phyloP scores from a whole-genome alignment of 2,888 invertebrate genomes.

The Lysandra coridon region DNA sequence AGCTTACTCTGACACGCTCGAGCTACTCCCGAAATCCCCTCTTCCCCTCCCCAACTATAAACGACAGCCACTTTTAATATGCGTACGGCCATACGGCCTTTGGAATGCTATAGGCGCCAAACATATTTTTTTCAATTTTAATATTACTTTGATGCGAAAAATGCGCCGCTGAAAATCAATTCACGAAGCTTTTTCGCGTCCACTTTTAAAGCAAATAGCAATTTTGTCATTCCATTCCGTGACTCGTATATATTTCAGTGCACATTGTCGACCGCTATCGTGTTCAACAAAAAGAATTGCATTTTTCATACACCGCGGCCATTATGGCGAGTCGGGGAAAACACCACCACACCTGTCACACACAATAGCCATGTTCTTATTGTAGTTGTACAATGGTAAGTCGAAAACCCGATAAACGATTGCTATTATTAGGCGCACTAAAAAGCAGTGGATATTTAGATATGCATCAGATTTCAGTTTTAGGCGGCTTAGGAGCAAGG shows the following conservation, averaged over 20 bases:
- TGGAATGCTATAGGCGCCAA: background rate
- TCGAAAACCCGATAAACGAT: background rate
- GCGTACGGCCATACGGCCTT: background rate
- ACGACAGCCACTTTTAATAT: background rate
- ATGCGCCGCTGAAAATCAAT: conserved; percentile 11
- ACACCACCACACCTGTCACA: conserved; percentile 34
- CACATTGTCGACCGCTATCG: conserved; percentile 33
- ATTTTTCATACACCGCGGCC: conserved; percentile 45
- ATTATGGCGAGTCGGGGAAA: conserved; percentile 40
- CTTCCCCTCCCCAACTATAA: too few relatives aligned
- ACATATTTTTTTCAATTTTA: conserved; percentile 4
- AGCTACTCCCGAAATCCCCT: too few relatives aligned
- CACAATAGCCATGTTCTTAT: conserved; percentile 18
- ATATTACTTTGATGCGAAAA: conserved; percentile 1
- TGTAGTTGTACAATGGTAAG: background rate
- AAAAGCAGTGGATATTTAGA: background rate
- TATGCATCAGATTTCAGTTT: too few relatives aligned
- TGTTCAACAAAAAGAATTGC: conserved; percentile 42
- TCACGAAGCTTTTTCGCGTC: conserved; percentile 22
- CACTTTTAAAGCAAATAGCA: conserved; percentile 27
- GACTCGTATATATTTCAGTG: conserved; percentile 24
- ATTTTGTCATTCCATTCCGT: conserved; percentile 20
- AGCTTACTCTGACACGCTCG: too few relatives aligned
- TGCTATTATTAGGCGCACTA: background rate
- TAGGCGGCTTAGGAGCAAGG: too few relatives aligned